phyloP scores from a whole-genome alignment of 2,113 vertebrate species.

The Petroica traversi region DNA sequence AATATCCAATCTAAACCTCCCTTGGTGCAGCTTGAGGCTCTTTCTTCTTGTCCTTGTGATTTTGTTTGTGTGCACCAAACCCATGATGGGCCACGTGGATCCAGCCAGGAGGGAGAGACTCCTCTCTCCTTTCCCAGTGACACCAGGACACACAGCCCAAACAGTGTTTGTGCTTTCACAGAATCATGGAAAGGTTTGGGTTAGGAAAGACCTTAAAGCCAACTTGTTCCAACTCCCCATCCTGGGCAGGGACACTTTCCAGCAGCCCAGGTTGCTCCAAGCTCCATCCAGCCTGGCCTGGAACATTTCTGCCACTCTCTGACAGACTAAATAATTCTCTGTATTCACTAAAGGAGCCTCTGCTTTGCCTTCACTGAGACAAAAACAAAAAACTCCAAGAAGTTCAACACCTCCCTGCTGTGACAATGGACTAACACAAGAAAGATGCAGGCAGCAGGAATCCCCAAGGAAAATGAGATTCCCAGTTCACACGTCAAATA shows the following conservation, averaged over 20 bases:
- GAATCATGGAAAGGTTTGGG: not conserved
- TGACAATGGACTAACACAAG: not conserved
- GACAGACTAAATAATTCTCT: not conserved
- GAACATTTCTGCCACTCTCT: not conserved
- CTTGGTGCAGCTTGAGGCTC: not conserved
- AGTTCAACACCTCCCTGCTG: not conserved
- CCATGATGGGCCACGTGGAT: no score
- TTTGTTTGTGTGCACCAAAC: not conserved
- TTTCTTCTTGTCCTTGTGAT: not conserved
- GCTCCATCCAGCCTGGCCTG: not conserved
- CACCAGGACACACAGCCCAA: not conserved
- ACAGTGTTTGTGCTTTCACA: fast-evolving
- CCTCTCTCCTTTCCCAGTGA: not conserved
- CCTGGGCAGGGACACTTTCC: not conserved
- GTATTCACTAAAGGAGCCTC: not conserved
- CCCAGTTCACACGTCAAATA: not conserved
- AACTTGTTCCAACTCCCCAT: not conserved
- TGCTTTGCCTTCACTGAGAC: not conserved
- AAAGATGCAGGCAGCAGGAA: not conserved
- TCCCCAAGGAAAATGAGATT: not conserved
- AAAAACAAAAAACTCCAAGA: not conserved
- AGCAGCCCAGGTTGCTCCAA: not conserved
- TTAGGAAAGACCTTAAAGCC: not conserved
- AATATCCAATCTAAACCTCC: not conserved
- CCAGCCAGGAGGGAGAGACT: no score